Evolutionary conservation across 2,113 vertebrate genomes (phyloP).

Genomic region (Gallinago undulata): DNA sequence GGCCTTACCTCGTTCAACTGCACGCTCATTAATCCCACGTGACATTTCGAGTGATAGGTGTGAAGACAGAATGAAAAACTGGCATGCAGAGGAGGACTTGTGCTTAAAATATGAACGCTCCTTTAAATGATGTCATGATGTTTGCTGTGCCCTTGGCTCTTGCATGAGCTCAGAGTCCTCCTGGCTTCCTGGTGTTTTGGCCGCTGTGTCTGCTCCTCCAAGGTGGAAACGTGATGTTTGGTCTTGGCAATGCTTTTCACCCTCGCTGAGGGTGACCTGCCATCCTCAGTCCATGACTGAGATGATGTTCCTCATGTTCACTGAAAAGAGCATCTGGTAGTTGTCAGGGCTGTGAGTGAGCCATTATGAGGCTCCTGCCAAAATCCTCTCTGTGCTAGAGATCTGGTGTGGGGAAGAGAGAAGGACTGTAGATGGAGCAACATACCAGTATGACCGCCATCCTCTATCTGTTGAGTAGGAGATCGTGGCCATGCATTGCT

Average conservation of each 20-base stretch:
- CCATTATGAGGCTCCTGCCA: neutral
- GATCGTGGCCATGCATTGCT: neutral
- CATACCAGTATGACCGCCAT: neutral
- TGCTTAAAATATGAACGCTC: neutral
- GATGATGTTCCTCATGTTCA: neutral
- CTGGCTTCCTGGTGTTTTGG: neutral
- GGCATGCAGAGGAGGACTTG: neutral
- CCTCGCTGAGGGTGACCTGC: rapidly evolving
- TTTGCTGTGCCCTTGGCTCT: neutral
- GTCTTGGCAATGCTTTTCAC: neutral
- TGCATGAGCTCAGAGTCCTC: neutral
- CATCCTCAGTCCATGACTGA: neutral
- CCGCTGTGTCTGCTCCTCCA: neutral
- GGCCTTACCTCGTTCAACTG: neutral
- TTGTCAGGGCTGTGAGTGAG: neutral
- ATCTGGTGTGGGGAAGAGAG: neutral
- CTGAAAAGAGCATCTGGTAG: neutral
- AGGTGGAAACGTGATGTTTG: rapidly evolving
- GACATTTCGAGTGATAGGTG: neutral
- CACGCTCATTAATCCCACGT: neutral
- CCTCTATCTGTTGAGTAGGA: neutral
- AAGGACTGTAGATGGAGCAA: neutral
- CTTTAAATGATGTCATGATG: neutral
- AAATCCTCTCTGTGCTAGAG: neutral
- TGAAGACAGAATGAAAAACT: neutral